phyloP scores from a whole-genome alignment of 1,140 invertebrate species.

The Olivierus martensii region DNA sequence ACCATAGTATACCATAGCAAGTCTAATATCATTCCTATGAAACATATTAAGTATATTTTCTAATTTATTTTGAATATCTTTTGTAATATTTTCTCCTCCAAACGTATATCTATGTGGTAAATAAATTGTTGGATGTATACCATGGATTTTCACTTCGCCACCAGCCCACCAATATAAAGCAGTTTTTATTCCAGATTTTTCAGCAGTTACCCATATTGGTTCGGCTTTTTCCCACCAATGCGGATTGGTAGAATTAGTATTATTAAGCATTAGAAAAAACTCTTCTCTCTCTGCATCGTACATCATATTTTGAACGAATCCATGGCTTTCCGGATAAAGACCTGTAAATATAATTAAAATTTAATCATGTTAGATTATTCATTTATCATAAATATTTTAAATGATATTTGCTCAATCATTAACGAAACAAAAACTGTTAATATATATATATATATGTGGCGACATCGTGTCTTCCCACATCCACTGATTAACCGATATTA shows the following conservation, averaged over 20 bases:
- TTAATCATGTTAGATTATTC: not conserved
- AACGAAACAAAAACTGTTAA: no score
- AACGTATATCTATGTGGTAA: not conserved
- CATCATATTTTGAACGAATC: slow-evolving; percentile 26
- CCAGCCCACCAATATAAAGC: slow-evolving; percentile 27
- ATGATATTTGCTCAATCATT: no score
- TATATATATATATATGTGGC: no score
- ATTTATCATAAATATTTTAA: not conserved
- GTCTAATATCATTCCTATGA: slow-evolving; percentile 1
- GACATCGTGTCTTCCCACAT: no score
- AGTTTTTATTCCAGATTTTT: slow-evolving; percentile 21
- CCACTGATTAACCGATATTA: no score
- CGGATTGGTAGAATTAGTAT: slow-evolving; percentile 16
- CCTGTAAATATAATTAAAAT: slow-evolving; percentile 14
- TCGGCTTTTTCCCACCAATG: slow-evolving; percentile 27
- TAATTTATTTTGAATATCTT: slow-evolving; percentile 9
- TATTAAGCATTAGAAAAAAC: slow-evolving; percentile 21
- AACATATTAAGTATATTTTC: slow-evolving; percentile 15
- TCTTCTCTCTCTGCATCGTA: slow-evolving; percentile 21
- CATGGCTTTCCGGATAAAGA: slow-evolving; percentile 25
- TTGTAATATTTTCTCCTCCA: not conserved
- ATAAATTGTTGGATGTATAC: slow-evolving; percentile 22
- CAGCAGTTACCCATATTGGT: slow-evolving; percentile 26
- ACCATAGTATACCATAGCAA: slow-evolving; percentile 14
- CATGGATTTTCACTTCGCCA: slow-evolving; percentile 25